phyloP scores from a whole-genome alignment of 2,113 vertebrate species.

The Hippoglossus stenolepis region DNA sequence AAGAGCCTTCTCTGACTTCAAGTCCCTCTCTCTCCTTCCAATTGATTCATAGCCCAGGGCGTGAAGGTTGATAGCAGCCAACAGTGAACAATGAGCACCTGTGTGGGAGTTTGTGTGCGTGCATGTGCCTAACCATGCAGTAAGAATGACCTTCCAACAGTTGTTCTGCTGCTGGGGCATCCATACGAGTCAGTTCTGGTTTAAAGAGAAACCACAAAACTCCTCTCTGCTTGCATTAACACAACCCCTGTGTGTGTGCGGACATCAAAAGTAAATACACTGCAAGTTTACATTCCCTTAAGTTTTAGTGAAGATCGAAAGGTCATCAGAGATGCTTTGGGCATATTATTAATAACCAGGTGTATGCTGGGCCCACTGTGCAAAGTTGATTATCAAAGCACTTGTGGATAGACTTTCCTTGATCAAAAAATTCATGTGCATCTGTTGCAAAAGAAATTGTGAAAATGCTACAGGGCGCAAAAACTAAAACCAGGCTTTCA shows the following conservation, averaged over 20 bases:
- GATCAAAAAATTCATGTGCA: neutral
- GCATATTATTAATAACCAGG: slow-evolving; percentile 10
- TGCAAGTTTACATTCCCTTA: neutral
- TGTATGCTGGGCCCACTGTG: neutral
- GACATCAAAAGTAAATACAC: slow-evolving; percentile 1
- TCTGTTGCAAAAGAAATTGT: no score
- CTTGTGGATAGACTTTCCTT: neutral
- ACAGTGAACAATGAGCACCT: slow-evolving; percentile 82
- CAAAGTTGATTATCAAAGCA: neutral
- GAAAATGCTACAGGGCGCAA: neutral
- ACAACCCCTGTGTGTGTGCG: slow-evolving; percentile 3
- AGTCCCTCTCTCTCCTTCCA: slow-evolving; percentile 74
- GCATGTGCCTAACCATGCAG: slow-evolving; percentile 58
- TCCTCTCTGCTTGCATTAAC: slow-evolving; percentile 13
- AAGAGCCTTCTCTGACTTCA: slow-evolving; percentile 75
- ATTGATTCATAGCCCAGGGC: slow-evolving; percentile 88
- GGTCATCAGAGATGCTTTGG: slow-evolving; percentile 2
- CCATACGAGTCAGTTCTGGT: slow-evolving; percentile 21
- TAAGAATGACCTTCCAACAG: slow-evolving; percentile 68
- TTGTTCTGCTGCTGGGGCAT: slow-evolving; percentile 25
- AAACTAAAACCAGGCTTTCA: neutral
- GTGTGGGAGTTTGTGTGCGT: slow-evolving; percentile 63
- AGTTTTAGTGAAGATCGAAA: neutral
- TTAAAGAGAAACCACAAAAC: slow-evolving; percentile 21
- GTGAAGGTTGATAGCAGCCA: slow-evolving; percentile 85